phyloP scores from a whole-genome alignment of 2,888 invertebrate genomes.

The Drepana falcataria region DNA sequence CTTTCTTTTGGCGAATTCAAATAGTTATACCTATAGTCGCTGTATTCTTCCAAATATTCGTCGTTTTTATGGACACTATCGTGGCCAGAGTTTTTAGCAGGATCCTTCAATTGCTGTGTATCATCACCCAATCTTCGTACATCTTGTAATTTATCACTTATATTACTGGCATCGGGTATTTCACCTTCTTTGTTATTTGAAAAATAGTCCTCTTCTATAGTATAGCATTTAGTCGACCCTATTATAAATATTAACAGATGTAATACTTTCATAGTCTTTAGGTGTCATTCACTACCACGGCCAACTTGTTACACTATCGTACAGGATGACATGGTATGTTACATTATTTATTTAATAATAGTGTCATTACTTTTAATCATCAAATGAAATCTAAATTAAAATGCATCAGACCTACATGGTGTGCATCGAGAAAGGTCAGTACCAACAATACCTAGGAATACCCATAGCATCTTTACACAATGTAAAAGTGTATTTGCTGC shows the following conservation, averaged over 20 bases:
- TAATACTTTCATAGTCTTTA: not conserved
- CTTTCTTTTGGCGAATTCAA: not conserved
- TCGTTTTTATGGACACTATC: not conserved
- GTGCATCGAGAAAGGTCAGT: no score
- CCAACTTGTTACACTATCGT: not conserved
- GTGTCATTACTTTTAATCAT: no score
- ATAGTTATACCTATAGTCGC: not conserved
- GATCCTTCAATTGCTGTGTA: not conserved
- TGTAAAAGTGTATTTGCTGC: no score
- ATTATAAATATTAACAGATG: slow-evolving; percentile 9
- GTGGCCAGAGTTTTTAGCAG: not conserved
- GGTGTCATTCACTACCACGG: not conserved
- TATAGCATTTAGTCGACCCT: slow-evolving; percentile 14
- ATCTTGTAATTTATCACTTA: slow-evolving; percentile 1
- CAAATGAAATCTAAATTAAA: no score
- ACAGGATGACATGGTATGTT: not conserved
- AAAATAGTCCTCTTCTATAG: slow-evolving; percentile 8
- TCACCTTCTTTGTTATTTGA: slow-evolving; percentile 3
- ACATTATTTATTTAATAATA: no score
- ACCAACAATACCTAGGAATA: no score
- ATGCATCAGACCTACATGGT: no score
- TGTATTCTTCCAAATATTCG: not conserved
- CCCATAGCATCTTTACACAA: no score
- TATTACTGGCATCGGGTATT: not conserved
- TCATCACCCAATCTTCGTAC: slow-evolving; percentile 7